Evolutionary conservation across 2,888 invertebrate species (phyloP), one percentile per base, ranked within the genome.

Genomic region (Parasteatoda lunata): DNA sequence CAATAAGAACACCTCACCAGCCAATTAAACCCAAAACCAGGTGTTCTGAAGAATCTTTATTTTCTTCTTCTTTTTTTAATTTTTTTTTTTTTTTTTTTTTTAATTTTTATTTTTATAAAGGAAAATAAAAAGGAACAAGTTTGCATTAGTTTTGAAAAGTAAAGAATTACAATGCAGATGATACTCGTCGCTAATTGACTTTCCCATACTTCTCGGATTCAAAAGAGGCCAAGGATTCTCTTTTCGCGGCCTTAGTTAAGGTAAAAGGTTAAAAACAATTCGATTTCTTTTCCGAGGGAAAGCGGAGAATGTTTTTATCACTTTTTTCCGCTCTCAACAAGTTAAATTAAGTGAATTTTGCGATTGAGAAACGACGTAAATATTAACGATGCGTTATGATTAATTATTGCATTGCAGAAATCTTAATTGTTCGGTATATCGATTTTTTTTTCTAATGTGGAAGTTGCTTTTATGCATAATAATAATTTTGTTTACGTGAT

Each of bases 151-250:
- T 30, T 30, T 30, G 30, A 30, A 30, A 30, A 30, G 30, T 59
- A 59, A 59, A 59, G 59, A 59, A 59, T 9, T n/a, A 59, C 59
- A 59, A 59, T 59, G 59, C 59, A 59, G 59, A 59, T 59, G 9
- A n/a, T n/a, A 7, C n/a, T 59, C 59, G 59, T 66, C 66, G 72
- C 72, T 79, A 59, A 59, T 79, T 54, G 59, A 65, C 73, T 73
- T 80, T 78, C 66, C 80, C 72, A 73, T 73, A 51, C n/a, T 66
- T 66, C 71, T 13, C 54, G 72, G 75, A 68, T 73, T 73, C 72
- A 73, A 84, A 85, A 71, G 79, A 85, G 84, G 84, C 84, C 84
- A 85, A 85, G 84, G 84, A 85, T 85, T 69, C 30, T 2, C 30
- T 75, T 73, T 69, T 54, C 52, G 68, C 68, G 66, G 81, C 54